Conservation (phyloP, 2,888 invertebrate species). For the Allacma fusca region DNA sequence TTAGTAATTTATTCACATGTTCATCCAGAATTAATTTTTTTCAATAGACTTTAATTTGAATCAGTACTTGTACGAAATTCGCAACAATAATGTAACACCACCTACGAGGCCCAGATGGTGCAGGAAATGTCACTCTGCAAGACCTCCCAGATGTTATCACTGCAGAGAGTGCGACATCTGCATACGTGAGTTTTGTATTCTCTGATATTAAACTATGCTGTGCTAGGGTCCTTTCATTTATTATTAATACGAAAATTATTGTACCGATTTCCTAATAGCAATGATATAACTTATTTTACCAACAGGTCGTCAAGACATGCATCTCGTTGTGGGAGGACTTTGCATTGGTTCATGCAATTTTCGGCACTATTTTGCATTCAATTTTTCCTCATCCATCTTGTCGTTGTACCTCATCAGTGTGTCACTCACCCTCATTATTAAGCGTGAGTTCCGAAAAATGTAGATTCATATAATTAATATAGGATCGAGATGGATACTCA, state of each 20-base stretch:
- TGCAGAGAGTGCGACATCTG: slow-evolving; percentile 31
- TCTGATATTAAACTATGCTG: no score
- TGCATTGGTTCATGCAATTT: slow-evolving; percentile 40
- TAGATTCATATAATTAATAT: no score
- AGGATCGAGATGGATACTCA: no score
- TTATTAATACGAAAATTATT: no score
- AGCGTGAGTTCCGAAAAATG: no score
- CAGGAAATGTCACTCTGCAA: slow-evolving; percentile 24
- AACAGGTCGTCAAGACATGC: slow-evolving; percentile 40
- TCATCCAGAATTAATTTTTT: background rate
- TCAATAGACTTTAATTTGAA: slow-evolving; percentile 31
- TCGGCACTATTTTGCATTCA: slow-evolving; percentile 32
- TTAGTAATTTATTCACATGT: background rate
- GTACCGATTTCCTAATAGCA: background rate
- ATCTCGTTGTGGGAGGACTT: slow-evolving; percentile 35
- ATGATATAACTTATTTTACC: background rate
- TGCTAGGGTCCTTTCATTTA: no score
- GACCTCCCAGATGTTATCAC: slow-evolving; percentile 39
- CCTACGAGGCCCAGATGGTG: slow-evolving; percentile 16
- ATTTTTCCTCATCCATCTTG: background rate
- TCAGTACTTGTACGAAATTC: slow-evolving; percentile 21
- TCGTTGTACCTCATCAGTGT: slow-evolving; percentile 21
- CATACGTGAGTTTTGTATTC: slow-evolving; percentile 31
- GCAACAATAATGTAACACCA: background rate
- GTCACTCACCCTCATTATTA: background rate